These are phyloP conservation scores for Leptinotarsa peninsularis DNA, from an alignment of 2,888 invertebrate genomes.

Conservation along the genomic window DNA sequence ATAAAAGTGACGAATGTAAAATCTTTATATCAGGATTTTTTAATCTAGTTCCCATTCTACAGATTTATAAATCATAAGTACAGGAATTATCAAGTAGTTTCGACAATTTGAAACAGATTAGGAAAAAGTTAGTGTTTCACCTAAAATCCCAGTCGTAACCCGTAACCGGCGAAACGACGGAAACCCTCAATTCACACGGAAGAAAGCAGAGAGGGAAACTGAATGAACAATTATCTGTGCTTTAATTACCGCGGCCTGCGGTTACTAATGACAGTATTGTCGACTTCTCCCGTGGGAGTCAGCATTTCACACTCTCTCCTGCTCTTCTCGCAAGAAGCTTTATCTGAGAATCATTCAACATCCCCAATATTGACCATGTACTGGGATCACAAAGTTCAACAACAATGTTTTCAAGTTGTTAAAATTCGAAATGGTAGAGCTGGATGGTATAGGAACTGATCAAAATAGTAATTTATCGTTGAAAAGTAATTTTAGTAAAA, in stretches of 20 bases:
- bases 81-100: background rate
- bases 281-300: conserved; percentile 42
- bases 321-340: conserved; percentile 2
- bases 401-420: no score
- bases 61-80: no score
- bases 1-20: no score
- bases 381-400: no score
- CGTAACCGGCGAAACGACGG: conserved; percentile 10
- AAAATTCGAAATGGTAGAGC: no score
- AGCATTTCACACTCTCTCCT: conserved; percentile 19
- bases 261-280: conserved; percentile 53
- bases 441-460: no score
- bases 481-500: no score
- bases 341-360: background rate
- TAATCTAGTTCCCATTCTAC: no score
- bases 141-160: background rate
- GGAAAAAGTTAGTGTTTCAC: background rate
- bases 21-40: no score
- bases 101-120: background rate
- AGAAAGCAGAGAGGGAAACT: conserved; percentile 39
- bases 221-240: conserved; percentile 44
- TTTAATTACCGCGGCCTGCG: conserved; percentile 48
- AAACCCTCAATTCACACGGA: conserved; percentile 29
- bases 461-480: no score
- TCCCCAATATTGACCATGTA: no score